Base-by-base conservation (phyloP, 2,888 invertebrate genomes). In the Brachyopa scutellaris region DNA sequence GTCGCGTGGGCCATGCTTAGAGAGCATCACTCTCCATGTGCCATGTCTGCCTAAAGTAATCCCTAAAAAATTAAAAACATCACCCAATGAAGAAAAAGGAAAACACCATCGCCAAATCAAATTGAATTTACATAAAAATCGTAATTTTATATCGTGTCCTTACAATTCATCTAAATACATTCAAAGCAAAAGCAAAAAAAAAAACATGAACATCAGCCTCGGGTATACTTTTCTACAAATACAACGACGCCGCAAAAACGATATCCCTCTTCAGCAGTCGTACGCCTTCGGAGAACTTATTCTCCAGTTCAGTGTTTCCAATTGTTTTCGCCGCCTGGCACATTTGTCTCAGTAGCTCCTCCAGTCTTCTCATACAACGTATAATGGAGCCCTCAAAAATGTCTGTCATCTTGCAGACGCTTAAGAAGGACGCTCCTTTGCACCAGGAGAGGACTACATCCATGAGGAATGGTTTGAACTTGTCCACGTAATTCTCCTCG, bases 211-310 rank as follows among this genome's bases (percentile, higher is more conserved):
- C 0, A 2, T 2, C 2, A 8, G 26, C 26, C 4, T n/a, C n/a
- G n/a, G n/a, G n/a, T n/a, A n/a, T n/a, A n/a, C n/a, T n/a, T 17
- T 15, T 17, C 92, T 93, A 97, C 86, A 98, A 92, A 91, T 99
- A 99, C 61, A 99, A 93, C 90, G 98, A 99, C 70, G 99, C 99
- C 17, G 99, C 99, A 91, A 99, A 99, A n/a, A 99, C 97, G 88
- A 99, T 99, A 90, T 99, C 99, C 85, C 99, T 93, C 91, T 99
- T 99, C 72, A 99, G 93, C 84, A 96, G 91, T 87, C 95, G 95
- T 85, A 98, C 96, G 73, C 97, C 96, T 88, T 97, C 96, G 85
- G 96, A 95, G 91, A 99, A 99, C 91, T 99, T 99, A 87, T 96
- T 96, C 91, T 99, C 99, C 84, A 99, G 92, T 86, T 98, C 98